phyloP scores from a whole-genome alignment of 2,888 invertebrate species.

The Parnassius orleans region DNA sequence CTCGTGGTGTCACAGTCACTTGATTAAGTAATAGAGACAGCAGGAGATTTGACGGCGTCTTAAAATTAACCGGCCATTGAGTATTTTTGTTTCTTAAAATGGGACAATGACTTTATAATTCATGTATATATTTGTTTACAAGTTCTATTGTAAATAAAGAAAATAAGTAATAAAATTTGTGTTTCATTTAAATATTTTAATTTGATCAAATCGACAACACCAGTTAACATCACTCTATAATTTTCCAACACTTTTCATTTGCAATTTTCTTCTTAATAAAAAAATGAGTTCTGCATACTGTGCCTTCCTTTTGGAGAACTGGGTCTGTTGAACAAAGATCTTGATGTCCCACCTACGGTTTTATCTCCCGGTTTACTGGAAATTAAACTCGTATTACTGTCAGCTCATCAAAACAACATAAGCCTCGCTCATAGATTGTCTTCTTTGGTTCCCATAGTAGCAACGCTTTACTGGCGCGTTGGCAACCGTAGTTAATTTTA shows the following conservation, averaged over 20 bases:
- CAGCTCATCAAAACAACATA: no score
- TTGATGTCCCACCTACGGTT: slow-evolving; percentile 5
- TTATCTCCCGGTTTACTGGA: slow-evolving; percentile 14
- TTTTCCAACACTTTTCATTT: slow-evolving; percentile 1
- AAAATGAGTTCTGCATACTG: slow-evolving; percentile 9
- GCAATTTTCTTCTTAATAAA: slow-evolving; percentile 1
- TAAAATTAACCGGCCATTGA: no score
- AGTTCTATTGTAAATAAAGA: slow-evolving; percentile 21
- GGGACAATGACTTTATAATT: no score
- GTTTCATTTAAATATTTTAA: background rate
- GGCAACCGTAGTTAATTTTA: no score
- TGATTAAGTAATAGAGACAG: no score
- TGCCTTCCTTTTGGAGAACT: slow-evolving; percentile 21
- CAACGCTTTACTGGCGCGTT: no score
- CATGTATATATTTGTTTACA: slow-evolving; percentile 1
- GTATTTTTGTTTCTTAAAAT: no score
- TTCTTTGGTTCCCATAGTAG: no score
- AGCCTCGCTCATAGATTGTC: no score
- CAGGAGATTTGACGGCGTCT: no score
- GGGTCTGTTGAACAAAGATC: slow-evolving; percentile 4
- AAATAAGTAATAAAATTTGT: slow-evolving; percentile 1
- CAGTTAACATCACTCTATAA: slow-evolving; percentile 8
- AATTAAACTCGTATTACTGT: background rate
- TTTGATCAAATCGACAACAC: background rate
- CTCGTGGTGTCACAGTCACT: no score